Base-by-base conservation (phyloP, 2,113 vertebrate genomes). In the Platichthys stellatus region DNA sequence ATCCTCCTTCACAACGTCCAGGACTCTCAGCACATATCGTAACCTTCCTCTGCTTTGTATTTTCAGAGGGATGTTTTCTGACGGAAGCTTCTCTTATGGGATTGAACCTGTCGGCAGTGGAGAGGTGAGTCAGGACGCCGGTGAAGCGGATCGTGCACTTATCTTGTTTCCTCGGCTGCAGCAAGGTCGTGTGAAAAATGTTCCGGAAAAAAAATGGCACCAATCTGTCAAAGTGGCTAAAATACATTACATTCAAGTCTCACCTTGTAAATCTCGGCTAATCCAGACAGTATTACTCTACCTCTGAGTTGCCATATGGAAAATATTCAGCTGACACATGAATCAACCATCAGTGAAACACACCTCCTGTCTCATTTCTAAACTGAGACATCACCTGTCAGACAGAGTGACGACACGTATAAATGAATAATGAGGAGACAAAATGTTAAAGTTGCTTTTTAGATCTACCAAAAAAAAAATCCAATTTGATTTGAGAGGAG, bases 61-160 rank as follows among this genome's bases (percentile, higher is more conserved):
- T 28, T 82, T 53, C 91, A 99, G 97, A 1, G 97, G 98, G 6
- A 95, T 98, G 90, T 99, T 98, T 92, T 98, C 95, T 0, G 97
- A 99, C 0, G 95, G 96, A 56, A 95, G 93, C 67, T 94, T 95
- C 80, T 95, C 95, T 1, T 99, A 97, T 24, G 93, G 92, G 40
- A 92, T 99, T 26, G 94, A 98, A 91, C 97, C 97, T 20, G 85
- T 88, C 28, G 88, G 75, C 68, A 58, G 59, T 10, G 79, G 74
- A 23, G 68, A 91, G 82, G 93, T 93, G 72, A 91, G 86, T 63
- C 45, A 24, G 38, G 20, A 43, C 13, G 43, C 26, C 4, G 51
- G 5, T 14, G 2, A n/a, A 2, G 17, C 21, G 15, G 14, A 53
- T 47, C 23, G 21, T 7, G 6, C 12, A 14, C 72, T n/a, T 54